Evolutionary conservation across 2,888 invertebrate species (phyloP).

Genomic region (Standfussiana lucernea): DNA sequence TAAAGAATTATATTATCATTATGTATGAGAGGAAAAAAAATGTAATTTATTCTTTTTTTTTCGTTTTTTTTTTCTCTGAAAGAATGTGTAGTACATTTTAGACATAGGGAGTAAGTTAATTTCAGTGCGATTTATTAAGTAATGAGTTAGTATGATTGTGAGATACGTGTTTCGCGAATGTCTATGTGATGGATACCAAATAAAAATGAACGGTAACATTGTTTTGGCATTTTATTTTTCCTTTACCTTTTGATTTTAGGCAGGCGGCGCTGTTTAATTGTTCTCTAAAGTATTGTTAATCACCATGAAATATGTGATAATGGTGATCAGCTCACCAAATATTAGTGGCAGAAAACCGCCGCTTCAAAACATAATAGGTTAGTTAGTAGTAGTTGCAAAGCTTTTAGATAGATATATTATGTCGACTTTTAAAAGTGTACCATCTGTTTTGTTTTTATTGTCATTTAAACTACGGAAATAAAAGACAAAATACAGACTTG

Average conservation of each 20-base stretch:
- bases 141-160: constrained; percentile 68
- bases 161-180: constrained; percentile 65
- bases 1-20: constrained; percentile 69
- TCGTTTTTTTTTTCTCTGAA: constrained; percentile 60
- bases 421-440: neutral
- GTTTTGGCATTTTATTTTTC: constrained; percentile 52
- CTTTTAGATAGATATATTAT: constrained; percentile 5
- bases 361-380: constrained; percentile 1
- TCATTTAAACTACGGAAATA: neutral
- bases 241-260: neutral
- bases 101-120: constrained; percentile 70
- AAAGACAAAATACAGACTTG: constrained; percentile 18
- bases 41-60: constrained; percentile 77
- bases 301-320: neutral
- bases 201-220: constrained; percentile 77
- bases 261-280: neutral
- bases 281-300: neutral
- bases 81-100: constrained; percentile 63
- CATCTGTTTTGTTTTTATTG: neutral
- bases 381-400: neutral
- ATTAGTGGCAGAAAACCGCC: neutral
- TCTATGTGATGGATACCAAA: constrained; percentile 85
- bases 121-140: constrained; percentile 64
- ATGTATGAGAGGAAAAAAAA: constrained; percentile 73
- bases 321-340: neutral